Percentiles rank a stretch among this genome's conserved stretches.
These are phyloP conservation scores for Silurus aristotelis DNA, from an alignment of 2,797 vertebrate species.

Conservation along the genomic window DNA sequence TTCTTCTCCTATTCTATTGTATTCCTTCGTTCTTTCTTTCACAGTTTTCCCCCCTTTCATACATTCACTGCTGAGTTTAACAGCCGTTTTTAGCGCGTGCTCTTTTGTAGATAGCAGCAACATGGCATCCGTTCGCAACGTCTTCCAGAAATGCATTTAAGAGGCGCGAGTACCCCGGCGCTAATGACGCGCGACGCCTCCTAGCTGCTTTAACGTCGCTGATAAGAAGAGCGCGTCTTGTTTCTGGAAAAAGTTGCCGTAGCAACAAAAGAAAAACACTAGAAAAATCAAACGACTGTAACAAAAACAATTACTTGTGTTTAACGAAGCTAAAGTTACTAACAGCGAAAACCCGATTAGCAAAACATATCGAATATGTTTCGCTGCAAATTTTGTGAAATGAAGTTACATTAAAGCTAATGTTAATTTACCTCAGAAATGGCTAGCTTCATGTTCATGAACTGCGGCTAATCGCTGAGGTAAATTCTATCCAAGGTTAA, in stretches of 20 bases:
- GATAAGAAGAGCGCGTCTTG: no score
- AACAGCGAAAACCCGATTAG: not conserved
- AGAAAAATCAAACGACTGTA: no score
- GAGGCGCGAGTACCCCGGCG: no score
- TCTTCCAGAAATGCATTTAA: not conserved
- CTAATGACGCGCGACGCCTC: no score
- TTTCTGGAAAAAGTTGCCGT: no score
- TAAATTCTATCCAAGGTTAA: not conserved
- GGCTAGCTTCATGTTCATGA: not conserved
- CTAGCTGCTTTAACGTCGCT: no score
- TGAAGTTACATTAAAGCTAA: not conserved
- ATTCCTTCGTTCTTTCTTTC: not conserved
- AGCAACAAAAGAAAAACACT: no score
- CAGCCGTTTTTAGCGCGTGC: not conserved
- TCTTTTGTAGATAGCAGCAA: constrained; percentile 11
- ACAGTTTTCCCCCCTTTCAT: not conserved
- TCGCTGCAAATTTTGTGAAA: no score
- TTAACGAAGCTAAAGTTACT: no score
- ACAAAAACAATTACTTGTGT: no score
- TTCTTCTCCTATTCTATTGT: not conserved
- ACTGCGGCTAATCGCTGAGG: not conserved
- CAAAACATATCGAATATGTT: not conserved
- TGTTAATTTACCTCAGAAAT: not conserved
- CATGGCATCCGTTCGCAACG: not conserved
- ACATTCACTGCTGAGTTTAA: not conserved